Percentiles rank a stretch among this genome's conserved stretches.
Evolutionary conservation across 2,113 vertebrate species (phyloP).

Genomic region (Leiothrix lutea): DNA sequence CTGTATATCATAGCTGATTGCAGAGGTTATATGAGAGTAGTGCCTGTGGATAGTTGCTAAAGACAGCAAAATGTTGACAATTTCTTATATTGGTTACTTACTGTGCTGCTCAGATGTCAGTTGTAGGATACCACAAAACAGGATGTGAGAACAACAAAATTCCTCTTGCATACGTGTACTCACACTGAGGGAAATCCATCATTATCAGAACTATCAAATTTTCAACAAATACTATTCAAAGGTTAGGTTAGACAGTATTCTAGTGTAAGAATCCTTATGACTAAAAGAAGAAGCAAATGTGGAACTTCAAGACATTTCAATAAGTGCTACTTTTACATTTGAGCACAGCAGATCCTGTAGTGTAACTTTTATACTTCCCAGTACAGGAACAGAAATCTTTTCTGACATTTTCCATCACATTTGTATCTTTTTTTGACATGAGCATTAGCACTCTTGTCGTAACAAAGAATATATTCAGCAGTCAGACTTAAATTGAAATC

Average conservation of each 20-base stretch:
- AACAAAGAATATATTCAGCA: not conserved
- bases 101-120: not conserved
- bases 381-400: fast-evolving
- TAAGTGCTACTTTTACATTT: not conserved
- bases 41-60: not conserved
- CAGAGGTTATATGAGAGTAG: not conserved
- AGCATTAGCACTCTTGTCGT: not conserved
- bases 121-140: not conserved
- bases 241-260: not conserved
- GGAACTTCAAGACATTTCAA: not conserved
- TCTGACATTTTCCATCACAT: not conserved
- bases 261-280: not conserved
- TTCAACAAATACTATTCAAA: not conserved
- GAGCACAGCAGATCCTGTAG: not conserved
- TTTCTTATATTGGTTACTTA: not conserved
- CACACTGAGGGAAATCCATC: not conserved
- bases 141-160: not conserved
- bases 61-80: not conserved
- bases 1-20: not conserved
- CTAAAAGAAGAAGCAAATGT: not conserved
- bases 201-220: not conserved
- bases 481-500: not conserved
- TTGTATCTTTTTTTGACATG: not conserved
- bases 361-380: not conserved
- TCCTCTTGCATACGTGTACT: not conserved